Evolutionary conservation across 2,797 vertebrate genomes (phyloP), one percentile per base, ranked within the genome.

Genomic region (Falco cherrug): DNA sequence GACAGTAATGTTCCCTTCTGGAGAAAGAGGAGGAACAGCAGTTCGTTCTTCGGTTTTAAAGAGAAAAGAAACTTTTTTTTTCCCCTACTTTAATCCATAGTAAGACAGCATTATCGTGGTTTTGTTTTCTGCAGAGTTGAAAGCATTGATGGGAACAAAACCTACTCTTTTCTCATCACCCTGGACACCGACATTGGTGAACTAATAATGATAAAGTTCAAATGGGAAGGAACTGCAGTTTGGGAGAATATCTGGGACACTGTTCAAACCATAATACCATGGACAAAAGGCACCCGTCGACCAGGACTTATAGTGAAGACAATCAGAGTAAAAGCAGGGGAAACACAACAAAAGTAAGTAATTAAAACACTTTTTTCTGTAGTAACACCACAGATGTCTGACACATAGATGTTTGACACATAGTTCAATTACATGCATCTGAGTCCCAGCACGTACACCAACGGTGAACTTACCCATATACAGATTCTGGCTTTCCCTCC

Each of bases 131-230:
- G 57, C 94, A 99, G 99, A 89, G 84, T 93, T 13, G 98, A 99
- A 96, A 97, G 97, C 47, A 98, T 99, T 89, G 97, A 69, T 4
- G 98, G 98, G 9, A 99, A 99, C 92, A 98, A 98, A 97, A 99
- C 99, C 41, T 98, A 98, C 92, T 98, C 99, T 54, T 99, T 99
- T 95, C 99, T 99, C 25, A 98, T 99, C 91, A 99, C 99, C 1
- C 92, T 99, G 98, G 99, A 99, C 86, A 97, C 80, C 77, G 99
- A 99, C 68, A 98, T 99, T 1, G 99, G 99, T 6, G 98, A 99
- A 48, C 97, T 99, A 96, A 97, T 99, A 98, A 90, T 98, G 97
- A 97, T 99, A 63, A 98, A 97, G 63, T 93, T 99, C 85, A 98
- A 97, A 95, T 99, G 99, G 99, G 98, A 99, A 94, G 98, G 97